These are phyloP conservation scores for Spialia ferax DNA, from an alignment of 2,888 invertebrate species.

Conservation along the genomic window DNA sequence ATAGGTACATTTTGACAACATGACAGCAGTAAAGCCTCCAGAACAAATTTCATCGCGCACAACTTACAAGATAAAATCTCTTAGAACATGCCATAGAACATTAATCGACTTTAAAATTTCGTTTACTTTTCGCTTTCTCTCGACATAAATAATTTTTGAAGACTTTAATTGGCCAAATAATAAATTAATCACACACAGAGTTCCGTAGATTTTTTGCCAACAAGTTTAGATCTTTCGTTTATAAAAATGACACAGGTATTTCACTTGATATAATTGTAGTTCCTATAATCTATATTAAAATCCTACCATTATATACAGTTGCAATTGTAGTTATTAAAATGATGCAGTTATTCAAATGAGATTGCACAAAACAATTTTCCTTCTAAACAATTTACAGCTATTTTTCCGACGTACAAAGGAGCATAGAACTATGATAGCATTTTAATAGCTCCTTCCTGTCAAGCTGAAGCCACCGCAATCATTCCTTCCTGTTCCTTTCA, in stretches of 20 bases:
- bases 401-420: not conserved
- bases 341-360: too few species aligned
- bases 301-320: too few species aligned
- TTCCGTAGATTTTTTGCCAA: not conserved
- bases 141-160: not conserved
- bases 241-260: too few species aligned
- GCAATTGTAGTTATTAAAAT: too few species aligned
- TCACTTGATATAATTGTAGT: too few species aligned
- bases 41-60: conserved; percentile 5
- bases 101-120: not conserved
- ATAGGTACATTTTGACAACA: conserved; percentile 13
- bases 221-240: not conserved
- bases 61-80: conserved; percentile 9
- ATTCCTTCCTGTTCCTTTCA: not conserved
- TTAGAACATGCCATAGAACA: not conserved
- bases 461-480: not conserved
- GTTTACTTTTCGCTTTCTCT: not conserved
- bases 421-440: not conserved
- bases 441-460: not conserved
- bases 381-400: not conserved
- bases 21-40: conserved; percentile 15
- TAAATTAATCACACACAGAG: not conserved
- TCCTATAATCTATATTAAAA: too few species aligned
- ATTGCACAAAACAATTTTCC: not conserved
- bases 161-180: not conserved